Conservation (phyloP, 2,113 vertebrate species). For the Anas platyrhynchos region DNA sequence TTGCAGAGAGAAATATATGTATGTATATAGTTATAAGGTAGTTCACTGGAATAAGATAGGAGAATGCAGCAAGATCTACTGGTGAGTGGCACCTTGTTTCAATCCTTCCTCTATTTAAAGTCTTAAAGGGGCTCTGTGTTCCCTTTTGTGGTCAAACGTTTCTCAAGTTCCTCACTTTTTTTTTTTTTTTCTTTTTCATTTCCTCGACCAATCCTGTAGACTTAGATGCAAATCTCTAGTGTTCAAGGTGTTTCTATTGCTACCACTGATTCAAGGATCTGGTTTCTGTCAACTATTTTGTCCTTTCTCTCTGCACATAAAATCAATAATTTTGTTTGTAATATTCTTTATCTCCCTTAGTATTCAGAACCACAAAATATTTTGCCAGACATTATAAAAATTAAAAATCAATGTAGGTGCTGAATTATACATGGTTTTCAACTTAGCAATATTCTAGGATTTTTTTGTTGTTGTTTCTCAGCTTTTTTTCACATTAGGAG, state of each 20-base stretch:
- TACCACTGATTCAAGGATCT: not conserved
- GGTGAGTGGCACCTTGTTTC: not conserved
- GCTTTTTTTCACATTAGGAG: not conserved
- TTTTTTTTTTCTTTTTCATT: not conserved
- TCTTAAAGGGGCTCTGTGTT: not conserved
- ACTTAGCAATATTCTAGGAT: constrained; percentile 32
- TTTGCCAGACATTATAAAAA: constrained; percentile 66
- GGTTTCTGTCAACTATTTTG: not conserved
- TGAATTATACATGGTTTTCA: constrained; percentile 74
- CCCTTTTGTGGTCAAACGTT: not conserved
- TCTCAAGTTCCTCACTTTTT: not conserved
- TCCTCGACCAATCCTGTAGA: not conserved
- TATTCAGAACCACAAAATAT: constrained; percentile 63
- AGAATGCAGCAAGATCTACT: not conserved
- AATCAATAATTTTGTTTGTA: constrained; percentile 54
- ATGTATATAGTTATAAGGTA: not conserved
- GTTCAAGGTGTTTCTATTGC: not conserved
- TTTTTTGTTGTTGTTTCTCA: not conserved
- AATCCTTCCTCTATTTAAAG: not conserved
- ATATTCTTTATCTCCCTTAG: constrained; percentile 45
- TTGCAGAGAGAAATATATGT: not conserved
- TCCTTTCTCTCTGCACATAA: constrained; percentile 9
- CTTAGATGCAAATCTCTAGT: not conserved
- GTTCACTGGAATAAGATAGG: not conserved
- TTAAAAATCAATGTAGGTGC: constrained; percentile 60